These are phyloP conservation scores for Asobara japonica DNA, from an alignment of 1,140 invertebrate genomes.

Conservation along the genomic window DNA sequence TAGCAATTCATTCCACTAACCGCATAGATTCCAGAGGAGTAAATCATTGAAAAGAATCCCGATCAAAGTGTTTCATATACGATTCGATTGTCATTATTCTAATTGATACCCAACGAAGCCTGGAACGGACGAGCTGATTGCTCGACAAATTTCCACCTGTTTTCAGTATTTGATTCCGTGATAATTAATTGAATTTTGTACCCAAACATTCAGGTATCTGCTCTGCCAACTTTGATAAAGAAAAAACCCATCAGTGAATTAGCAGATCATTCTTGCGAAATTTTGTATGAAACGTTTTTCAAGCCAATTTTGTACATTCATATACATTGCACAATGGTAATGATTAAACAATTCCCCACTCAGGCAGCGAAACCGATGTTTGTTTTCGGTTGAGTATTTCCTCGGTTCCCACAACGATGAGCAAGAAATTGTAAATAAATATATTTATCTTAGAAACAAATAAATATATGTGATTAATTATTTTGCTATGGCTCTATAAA, in stretches of 20 bases:
- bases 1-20: slow-evolving; percentile 55
- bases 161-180: neutral
- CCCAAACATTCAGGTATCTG: too few relatives aligned
- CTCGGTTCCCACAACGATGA: neutral
- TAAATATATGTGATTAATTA: neutral
- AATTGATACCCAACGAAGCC: neutral
- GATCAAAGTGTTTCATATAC: neutral
- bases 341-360: neutral
- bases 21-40: neutral
- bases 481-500: too few relatives aligned
- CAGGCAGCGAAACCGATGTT: slow-evolving; percentile 6
- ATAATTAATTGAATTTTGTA: neutral
- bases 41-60: neutral
- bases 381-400: slow-evolving; percentile 8
- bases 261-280: neutral
- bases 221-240: too few relatives aligned
- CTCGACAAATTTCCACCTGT: neutral
- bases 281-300: slow-evolving; percentile 7
- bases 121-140: neutral
- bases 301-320: slow-evolving; percentile 5
- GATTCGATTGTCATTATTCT: too few relatives aligned
- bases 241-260: too few relatives aligned
- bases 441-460: slow-evolving; percentile 29
- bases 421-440: slow-evolving; percentile 26
- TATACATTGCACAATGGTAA: neutral